Evolutionary conservation across 2,797 vertebrate genomes (phyloP), one percentile per base, ranked within the genome.

Genomic region (Acanthurus tractus): DNA sequence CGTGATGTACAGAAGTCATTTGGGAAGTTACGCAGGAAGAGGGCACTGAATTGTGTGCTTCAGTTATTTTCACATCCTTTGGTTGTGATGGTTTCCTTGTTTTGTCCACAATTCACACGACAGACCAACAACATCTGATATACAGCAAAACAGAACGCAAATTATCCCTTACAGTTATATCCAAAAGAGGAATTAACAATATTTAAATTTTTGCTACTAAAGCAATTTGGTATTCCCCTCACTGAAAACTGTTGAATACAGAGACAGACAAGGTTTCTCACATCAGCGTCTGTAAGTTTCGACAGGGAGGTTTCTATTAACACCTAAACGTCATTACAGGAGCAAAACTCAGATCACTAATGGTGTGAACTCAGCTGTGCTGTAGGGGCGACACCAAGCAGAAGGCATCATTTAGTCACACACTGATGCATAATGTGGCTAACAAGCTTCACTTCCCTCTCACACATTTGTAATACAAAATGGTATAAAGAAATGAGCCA

Each of bases 51-150:
- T 89, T 85, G 25, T 20, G 22, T 82, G 76, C 17, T 56, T 74
- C 36, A 55, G 55, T 76, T 48, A 78, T 74, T 92, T 91, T 90
- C 84, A 90, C 81, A 87, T 90, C 88, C 89, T 52, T 57, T 63
- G 25, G 29, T 6, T 4, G 48, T 17, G 34, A 48, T 6, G 0
- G 23, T 69, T 58, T 18, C 64, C 68, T 75, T 61, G 66, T 62
- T 79, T 57, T 22, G 50, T 66, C 52, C 38, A 17, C 50, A 38
- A 42, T 23, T 68, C 66, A 59, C 70, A 53, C 14, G 2, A 13
- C 15, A 38, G 18, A 34, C 25, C 54, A 54, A n/a, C 45, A 38
- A 3, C 1, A 0, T 9, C 42, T 38, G 7, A 64, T 14, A 6
- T 7, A 23, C 57, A 46, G 8, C 29, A 55, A 42, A 34, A 54